A percentile compares a stretch with the other conserved stretches of the same genome.
phyloP scores from a whole-genome alignment of 2,113 vertebrate species.

The Cardinalis cardinalis region DNA sequence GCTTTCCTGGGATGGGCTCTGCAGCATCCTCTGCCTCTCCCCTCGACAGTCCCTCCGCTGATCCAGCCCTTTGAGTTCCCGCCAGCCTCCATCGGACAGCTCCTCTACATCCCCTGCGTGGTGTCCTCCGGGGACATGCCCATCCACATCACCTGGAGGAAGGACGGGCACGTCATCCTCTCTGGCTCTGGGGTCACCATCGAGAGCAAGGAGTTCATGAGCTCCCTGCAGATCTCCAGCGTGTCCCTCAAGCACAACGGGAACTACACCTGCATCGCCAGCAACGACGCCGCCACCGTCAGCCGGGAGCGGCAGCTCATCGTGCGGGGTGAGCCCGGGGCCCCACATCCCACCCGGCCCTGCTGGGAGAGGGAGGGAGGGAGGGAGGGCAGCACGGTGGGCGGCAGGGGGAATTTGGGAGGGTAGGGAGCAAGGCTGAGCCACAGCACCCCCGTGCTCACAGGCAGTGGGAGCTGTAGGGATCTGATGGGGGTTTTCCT shows the following conservation, averaged over 20 bases:
- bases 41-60: slow-evolving; percentile 86
- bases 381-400: fast-evolving
- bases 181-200: slow-evolving; percentile 92
- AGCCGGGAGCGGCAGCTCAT: slow-evolving; percentile 96
- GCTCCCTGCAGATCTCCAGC: slow-evolving; percentile 96
- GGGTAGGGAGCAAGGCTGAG: background rate
- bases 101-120: slow-evolving; percentile 98
- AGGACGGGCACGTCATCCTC: slow-evolving; percentile 95
- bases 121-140: slow-evolving; percentile 98
- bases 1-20: background rate
- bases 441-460: fast-evolving
- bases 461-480: fast-evolving
- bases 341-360: fast-evolving
- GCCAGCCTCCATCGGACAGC: slow-evolving; percentile 93
- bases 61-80: slow-evolving; percentile 99
- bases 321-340: slow-evolving; percentile 83
- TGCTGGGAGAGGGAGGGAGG: fast-evolving
- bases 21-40: background rate
- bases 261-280: slow-evolving; percentile 98
- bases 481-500: background rate
- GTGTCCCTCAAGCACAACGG: slow-evolving; percentile 97
- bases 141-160: slow-evolving; percentile 97
- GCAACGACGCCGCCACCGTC: slow-evolving; percentile 93
- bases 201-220: slow-evolving; percentile 99
- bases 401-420: background rate